A percentile compares a stretch with the other conserved stretches of the same genome.
Evolutionary conservation across 2,888 invertebrate genomes (phyloP).

Genomic region (Tolmerus cingulatus): DNA sequence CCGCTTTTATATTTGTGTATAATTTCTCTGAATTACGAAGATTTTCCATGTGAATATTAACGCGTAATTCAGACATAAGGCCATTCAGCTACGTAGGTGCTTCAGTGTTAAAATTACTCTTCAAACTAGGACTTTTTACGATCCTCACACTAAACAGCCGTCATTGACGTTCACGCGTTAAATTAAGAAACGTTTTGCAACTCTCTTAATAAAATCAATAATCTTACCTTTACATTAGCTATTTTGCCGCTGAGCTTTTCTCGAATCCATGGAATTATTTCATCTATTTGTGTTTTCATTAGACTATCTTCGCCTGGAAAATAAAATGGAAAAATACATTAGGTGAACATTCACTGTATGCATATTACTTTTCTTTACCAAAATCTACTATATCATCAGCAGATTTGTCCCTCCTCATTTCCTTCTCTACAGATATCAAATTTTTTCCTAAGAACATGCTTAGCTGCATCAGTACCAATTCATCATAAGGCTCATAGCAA

Average conservation of each 20-base stretch:
- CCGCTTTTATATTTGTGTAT: too few species aligned
- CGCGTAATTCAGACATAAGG: too few species aligned
- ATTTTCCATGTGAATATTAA: too few species aligned
- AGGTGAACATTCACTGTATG: neutral
- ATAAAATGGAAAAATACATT: neutral
- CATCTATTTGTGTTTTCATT: conserved; percentile 77
- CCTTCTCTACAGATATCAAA: conserved; percentile 91
- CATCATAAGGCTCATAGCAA: conserved; percentile 97
- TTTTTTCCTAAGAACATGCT: conserved; percentile 75
- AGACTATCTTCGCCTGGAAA: conserved; percentile 71
- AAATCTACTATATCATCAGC: conserved; percentile 69
- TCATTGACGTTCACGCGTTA: too few species aligned
- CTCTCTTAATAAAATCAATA: too few species aligned
- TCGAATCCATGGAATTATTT: conserved; percentile 81
- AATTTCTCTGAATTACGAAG: too few species aligned
- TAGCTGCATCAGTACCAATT: conserved; percentile 89
- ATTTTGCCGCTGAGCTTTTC: conserved; percentile 80
- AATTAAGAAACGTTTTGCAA: too few species aligned
- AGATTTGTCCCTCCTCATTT: conserved; percentile 79
- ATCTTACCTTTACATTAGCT: conserved; percentile 74
- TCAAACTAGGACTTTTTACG: too few species aligned
- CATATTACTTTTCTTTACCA: conserved; percentile 52
- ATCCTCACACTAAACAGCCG: too few species aligned
- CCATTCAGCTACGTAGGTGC: too few species aligned
- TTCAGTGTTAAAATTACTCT: too few species aligned